Conservation (phyloP, 2,113 vertebrate species). For the Puma concolor region DNA sequence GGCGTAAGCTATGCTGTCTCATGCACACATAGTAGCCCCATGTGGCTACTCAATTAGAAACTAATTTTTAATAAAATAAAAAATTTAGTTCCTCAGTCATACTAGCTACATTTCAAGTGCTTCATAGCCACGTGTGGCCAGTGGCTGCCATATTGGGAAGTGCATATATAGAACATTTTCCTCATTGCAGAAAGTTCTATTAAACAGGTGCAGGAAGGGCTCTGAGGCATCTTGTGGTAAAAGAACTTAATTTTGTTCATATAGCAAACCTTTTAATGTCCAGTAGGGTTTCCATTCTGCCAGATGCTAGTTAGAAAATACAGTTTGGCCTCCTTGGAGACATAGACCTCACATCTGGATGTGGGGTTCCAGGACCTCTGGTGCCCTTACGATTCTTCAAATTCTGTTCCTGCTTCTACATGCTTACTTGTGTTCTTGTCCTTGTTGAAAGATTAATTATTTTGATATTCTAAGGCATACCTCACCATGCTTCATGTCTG, state of each 20-base stretch:
- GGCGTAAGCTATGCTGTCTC: not conserved
- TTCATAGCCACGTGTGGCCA: not conserved
- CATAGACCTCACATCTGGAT: not conserved
- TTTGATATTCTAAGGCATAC: not conserved
- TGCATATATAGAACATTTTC: not conserved
- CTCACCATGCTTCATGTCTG: not conserved
- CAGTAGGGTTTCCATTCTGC: not conserved
- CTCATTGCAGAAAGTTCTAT: not conserved
- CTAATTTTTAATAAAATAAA: not conserved
- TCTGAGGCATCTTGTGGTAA: not conserved
- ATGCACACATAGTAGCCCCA: not conserved
- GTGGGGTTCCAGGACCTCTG: not conserved
- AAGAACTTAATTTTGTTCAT: not conserved
- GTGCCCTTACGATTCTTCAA: not conserved
- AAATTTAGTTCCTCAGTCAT: not conserved
- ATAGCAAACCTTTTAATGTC: not conserved
- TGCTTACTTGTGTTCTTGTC: not conserved
- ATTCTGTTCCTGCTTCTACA: not conserved
- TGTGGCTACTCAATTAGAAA: not conserved
- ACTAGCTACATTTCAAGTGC: not conserved
- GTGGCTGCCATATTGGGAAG: not conserved
- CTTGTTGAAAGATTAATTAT: slow-evolving; percentile 1
- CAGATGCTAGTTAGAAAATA: not conserved
- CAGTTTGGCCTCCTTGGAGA: not conserved
- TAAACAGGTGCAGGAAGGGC: not conserved